Evolutionary conservation across 2,888 invertebrate species (phyloP), one percentile per base, ranked within the genome.

Genomic region (Cremastinae sp.): DNA sequence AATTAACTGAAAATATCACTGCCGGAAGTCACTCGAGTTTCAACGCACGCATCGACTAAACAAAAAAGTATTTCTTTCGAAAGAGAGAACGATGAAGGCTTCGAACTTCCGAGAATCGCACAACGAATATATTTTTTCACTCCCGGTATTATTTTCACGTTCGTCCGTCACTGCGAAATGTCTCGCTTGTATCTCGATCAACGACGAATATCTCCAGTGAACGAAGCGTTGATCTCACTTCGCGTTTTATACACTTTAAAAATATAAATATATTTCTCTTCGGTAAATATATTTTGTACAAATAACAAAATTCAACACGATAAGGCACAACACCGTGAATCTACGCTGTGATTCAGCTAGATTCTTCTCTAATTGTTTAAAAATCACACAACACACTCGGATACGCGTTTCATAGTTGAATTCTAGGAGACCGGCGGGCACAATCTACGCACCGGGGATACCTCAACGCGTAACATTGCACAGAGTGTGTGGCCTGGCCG

Each of bases 391-490:
- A 35, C 61, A 28, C 62, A 35, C 49, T 55, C 64, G 39, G 41
- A 8, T 18, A 56, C 58, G 56, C 62, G 68, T 64, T 61, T 39
- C 45, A 41, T 73, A 53, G 45, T 28, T 72, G 45, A n/a, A 14
- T 64, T 39, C 70, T 79, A 81, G 75, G 77, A 83, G 79, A 82
- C 82, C 78, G 81, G 79, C 81, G 82, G 79, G 83, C 81, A 85
- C 84, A 76, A 82, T 55, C 80, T 80, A 81, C 81, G 80, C 78
- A 82, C 85, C 77, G 84, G 81, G 83, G 83, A 78, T 84, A 85
- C 81, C 84, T 84, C 86, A 85, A 85, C 87, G 85, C 88, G 86
- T 86, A 87, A 88, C 88, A 88, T 88, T 87, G 87, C 88, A 87
- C 87, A 83, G 83, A 86, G 86, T 77, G 77, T 77, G 77, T 86